Evolutionary conservation across 2,797 vertebrate species (phyloP), one percentile per base, ranked within the genome.

Genomic region (Geotria australis): DNA sequence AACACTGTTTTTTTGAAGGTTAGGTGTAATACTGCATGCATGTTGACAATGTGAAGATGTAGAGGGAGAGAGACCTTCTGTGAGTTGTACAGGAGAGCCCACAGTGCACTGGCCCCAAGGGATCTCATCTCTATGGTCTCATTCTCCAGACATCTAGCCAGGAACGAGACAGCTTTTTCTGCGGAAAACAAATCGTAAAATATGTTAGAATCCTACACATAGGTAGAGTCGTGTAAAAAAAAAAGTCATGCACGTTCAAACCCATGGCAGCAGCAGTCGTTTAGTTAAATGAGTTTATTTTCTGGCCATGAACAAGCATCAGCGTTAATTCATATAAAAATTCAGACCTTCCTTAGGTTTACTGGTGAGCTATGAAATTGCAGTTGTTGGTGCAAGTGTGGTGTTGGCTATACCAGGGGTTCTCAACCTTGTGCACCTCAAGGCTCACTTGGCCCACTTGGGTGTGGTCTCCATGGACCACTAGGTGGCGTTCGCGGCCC

Each of bases 31-130:
- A 49, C 6, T 62, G 51, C 60, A 60, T 59, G 57, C 56, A 63
- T 65, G 61, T 61, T 57, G 59, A 57, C 14, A 57, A 5, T 46
- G 15, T 46, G 46, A 48, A 57, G 24, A 49, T 47, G 7, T 38
- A 15, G 60, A 59, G 47, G 69, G 60, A 59, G 47, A 69, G 68
- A 59, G 66, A 94, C 91, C 84, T 82, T 91, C 56, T 91, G 89
- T 62, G 73, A 82, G 68, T 86, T 93, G 69, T 91, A 74, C 61
- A 80, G 72, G 61, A 98, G 72, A 49, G 91, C 83, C 86, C 91
- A 98, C 46, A 98, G 74, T 0, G 83, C 77, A 57, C 85, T 81
- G 1, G 85, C 82, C 63, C 80, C 85, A 48, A 86, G 73, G 64
- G 78, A 77, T 60, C 73, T 74, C n/a, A 68, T 67, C 58, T 71